These are phyloP conservation scores for Eupithecia pulchellata DNA, from an alignment of 2,888 invertebrate genomes.

Conservation along the genomic window DNA sequence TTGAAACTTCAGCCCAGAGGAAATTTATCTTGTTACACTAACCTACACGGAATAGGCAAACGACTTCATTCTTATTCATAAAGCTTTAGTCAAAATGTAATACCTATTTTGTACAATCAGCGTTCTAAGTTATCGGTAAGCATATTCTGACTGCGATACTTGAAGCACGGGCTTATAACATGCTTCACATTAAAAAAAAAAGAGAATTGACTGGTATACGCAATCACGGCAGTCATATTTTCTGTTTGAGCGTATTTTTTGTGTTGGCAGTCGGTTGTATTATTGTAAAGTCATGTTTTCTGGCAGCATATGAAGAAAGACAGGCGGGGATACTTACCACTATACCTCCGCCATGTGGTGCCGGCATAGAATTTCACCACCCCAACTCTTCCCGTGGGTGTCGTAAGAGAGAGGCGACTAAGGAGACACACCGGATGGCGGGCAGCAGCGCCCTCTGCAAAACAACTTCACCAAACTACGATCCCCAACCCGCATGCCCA, in stretches of 20 bases:
- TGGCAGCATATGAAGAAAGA: not conserved
- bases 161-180: no score
- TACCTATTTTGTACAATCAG: slow-evolving; percentile 16
- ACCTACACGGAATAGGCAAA: slow-evolving; percentile 48
- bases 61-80: slow-evolving; percentile 39
- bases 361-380: no score
- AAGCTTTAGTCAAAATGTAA: slow-evolving; percentile 24
- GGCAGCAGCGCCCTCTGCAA: no score
- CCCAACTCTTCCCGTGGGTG: no score
- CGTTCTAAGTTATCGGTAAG: not conserved
- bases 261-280: not conserved
- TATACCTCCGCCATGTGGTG: no score
- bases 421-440: no score
- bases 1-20: slow-evolving; percentile 68
- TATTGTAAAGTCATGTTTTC: not conserved
- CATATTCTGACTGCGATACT: not conserved
- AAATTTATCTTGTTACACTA: slow-evolving; percentile 69
- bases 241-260: not conserved
- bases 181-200: no score
- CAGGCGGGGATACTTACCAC: no score
- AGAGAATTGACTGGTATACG: not conserved
- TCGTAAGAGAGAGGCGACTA: no score
- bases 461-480: no score
- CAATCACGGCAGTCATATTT: not conserved
- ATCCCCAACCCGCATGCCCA: no score